Base-by-base conservation (phyloP, 2,797 vertebrate species). In the Acipenser transmontanus region DNA sequence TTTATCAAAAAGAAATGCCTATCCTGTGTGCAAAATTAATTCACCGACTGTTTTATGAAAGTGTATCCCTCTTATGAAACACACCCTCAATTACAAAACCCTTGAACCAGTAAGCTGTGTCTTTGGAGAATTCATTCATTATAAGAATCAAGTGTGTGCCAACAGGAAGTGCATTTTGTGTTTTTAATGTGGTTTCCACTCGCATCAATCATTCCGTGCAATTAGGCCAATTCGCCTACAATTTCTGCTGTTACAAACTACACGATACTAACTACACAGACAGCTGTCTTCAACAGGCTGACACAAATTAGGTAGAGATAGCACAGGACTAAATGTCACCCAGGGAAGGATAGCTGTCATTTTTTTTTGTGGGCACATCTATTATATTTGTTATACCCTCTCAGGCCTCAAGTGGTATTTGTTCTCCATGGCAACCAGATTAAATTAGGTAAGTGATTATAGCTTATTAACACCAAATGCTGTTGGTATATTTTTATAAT, bases 121-220 rank as follows among this genome's bases (percentile, higher is more conserved):
- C 74, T 69, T 59, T 63, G 71, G 83, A 75, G 77, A 75, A 83
- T 81, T 82, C 80, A 75, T 84, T 89, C 84, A 80, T 85, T 84
- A 83, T n/a, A 69, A 76, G 77, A 78, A 78, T 70, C 66, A 70
- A 62, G 20, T 69, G 68, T 56, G 20, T 80, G 80, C 81, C 82
- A 86, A 89, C 80, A 85, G 83, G 83, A 90, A 87, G 83, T 80
- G 80, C 84, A 75, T 84, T 87, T 82, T 66, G 82, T 88, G 80
- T 90, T 85, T 88, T 85, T 87, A 91, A 91, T 87, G 87, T 85
- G 91, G 88, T 87, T 91, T 92, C 85, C 86, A 87, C 89, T 88
- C 88, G 90, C 92, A 94, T 95, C 93, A 94, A 93, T 95, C 93
- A 92, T 91, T 91, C 88, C 76, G 69, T 79, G 84, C 91, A 93